phyloP scores from a whole-genome alignment of 35 echinoderm and acorn worm species.

The Ptychodera flava region DNA sequence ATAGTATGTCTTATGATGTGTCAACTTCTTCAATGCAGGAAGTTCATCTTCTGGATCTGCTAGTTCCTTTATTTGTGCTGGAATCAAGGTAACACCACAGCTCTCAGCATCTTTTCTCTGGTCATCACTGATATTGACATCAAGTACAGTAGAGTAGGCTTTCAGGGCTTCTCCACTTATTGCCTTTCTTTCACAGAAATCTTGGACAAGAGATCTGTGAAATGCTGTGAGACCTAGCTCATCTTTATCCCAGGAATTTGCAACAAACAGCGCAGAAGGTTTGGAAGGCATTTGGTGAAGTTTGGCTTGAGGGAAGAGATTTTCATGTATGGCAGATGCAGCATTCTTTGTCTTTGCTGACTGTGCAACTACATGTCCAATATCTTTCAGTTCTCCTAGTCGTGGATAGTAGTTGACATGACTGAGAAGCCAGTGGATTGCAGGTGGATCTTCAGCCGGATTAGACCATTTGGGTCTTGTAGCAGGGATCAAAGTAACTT shows the following conservation, averaged over 20 bases:
- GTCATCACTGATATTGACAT: background rate
- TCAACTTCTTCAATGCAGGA: background rate
- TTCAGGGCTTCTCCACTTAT: background rate
- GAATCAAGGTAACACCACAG: background rate
- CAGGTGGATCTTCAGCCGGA: no score
- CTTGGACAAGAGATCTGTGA: background rate
- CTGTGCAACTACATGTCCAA: no score
- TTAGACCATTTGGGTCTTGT: no score
- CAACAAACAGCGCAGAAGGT: no score
- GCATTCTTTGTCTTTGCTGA: no score
- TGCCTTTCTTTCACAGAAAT: background rate
- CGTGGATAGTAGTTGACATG: no score
- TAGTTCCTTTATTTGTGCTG: background rate
- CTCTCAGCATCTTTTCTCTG: background rate
- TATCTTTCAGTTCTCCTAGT: no score
- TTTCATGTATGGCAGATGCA: no score
- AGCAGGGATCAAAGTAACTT: no score
- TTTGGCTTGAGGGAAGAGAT: no score
- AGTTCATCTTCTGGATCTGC: background rate
- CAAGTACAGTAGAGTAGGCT: background rate
- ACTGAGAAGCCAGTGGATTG: no score
- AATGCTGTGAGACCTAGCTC: background rate
- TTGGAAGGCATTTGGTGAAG: no score
- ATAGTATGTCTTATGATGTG: background rate
- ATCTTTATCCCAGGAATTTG: background rate